Base-by-base conservation (phyloP, 2,888 invertebrate species). In the Drosophila falleni region DNA sequence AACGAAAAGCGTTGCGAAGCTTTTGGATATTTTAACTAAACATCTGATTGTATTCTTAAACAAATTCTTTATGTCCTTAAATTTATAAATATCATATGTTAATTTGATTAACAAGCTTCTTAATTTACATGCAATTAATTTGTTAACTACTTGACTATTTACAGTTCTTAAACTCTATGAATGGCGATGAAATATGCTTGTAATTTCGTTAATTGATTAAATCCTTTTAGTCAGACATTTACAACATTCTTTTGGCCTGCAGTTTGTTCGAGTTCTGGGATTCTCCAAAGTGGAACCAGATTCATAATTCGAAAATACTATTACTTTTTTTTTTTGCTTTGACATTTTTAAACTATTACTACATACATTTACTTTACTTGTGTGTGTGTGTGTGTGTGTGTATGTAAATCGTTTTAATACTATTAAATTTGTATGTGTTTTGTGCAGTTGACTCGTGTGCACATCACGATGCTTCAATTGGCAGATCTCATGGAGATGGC, bases 401-500 rank as follows among this genome's bases (percentile, higher is more conserved):
- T 49, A 26, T 69, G 71, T 75, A 65, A 60, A 70, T 70, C 56
- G 61, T 66, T 63, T 63, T 78, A 76, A 76, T 76, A 76, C 76
- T 76, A 73, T 76, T 64, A 33, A 77, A 64, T 77, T 76, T 76
- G 73, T 77, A 64, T 54, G 23, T 5, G 41, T 61, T 72, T 54
- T 64, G 77, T 68, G 75, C 77, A 60, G 16, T 15, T 44, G 56
- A 62, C 46, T 41, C 53, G 39, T 50, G 56, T 56, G 62, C 55
- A 53, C 58, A 13, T 41, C 39, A 35, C 41, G 50, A 53, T 33
- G 29, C 16, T 44, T 26, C 39, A 26, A 46, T 19, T 44, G 16
- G 49, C 8, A 39, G 61, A 64, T 47, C 53, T 60, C 46, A 50
- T 54, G 9, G 64, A 65, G 41, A 60, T 61, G 49, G n/a, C 33